Percentiles rank a stretch among this genome's conserved stretches.
phyloP scores from a whole-genome alignment of 1,140 invertebrate genomes.

The Sitophilus oryzae region DNA sequence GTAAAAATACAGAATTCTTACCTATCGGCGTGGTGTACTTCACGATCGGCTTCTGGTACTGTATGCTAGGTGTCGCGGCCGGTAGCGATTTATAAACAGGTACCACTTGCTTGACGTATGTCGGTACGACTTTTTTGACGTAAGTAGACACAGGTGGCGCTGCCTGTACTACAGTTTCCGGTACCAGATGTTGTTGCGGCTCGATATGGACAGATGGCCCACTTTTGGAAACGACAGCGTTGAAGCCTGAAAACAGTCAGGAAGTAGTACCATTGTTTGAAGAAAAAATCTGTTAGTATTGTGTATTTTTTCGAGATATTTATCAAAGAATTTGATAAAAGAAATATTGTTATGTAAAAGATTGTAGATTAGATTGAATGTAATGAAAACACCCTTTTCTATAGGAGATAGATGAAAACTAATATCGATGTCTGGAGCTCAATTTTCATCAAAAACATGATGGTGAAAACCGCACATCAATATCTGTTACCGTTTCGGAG shows the following conservation, averaged over 20 bases:
- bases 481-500: too few relatives aligned
- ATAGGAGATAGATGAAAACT: too few relatives aligned
- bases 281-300: too few relatives aligned
- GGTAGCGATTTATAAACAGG: slow-evolving; percentile 2
- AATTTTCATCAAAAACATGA: too few relatives aligned
- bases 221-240: slow-evolving; percentile 22
- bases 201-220: slow-evolving; percentile 19
- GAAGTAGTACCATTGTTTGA: not conserved
- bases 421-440: too few relatives aligned
- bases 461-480: too few relatives aligned
- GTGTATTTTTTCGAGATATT: too few relatives aligned
- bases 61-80: slow-evolving; percentile 4
- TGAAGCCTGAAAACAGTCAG: slow-evolving; percentile 10
- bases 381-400: too few relatives aligned
- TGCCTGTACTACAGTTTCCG: not conserved
- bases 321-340: too few relatives aligned
- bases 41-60: slow-evolving; percentile 17
- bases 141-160: not conserved
- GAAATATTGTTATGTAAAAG: too few relatives aligned
- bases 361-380: too few relatives aligned
- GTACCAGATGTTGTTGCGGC: slow-evolving; percentile 15
- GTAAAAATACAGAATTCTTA: not conserved
- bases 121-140: not conserved
- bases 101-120: slow-evolving; percentile 10
- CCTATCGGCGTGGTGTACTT: slow-evolving; percentile 16